Evolutionary conservation across 2,113 vertebrate genomes (phyloP).

Genomic region (Pithys albifrons): DNA sequence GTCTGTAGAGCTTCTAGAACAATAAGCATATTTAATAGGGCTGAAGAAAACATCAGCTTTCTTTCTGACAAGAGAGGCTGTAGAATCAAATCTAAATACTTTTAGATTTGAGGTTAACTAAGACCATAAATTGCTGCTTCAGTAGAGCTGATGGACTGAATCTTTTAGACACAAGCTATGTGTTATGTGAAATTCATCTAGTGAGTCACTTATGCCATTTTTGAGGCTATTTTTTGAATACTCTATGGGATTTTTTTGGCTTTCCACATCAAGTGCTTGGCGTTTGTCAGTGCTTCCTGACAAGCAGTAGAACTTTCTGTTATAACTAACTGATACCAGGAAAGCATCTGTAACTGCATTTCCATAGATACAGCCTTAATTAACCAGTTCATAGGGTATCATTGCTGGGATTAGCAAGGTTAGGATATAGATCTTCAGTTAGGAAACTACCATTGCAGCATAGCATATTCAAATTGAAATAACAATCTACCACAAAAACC

Average conservation of each 20-base stretch:
- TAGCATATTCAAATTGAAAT: background rate
- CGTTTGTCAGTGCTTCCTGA: background rate
- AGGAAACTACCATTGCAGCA: background rate
- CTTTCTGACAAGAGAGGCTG: background rate
- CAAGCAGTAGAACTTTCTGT: background rate
- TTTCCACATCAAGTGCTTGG: background rate
- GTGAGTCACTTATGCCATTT: background rate
- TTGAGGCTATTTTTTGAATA: background rate
- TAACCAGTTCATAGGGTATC: background rate
- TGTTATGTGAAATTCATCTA: background rate
- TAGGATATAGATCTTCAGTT: background rate
- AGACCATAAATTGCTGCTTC: background rate
- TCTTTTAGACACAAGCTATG: background rate
- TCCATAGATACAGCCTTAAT: background rate
- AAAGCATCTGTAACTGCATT: background rate
- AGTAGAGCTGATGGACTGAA: background rate
- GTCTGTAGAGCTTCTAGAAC: background rate
- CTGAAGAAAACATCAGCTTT: background rate
- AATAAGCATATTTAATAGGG: background rate
- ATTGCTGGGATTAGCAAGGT: background rate
- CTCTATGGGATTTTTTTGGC: rapidly evolving
- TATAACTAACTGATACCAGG: background rate
- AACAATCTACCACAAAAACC: background rate
- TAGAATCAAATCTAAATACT: background rate
- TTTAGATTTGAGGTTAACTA: background rate